These are phyloP conservation scores for Macropis europaea DNA, from an alignment of 2,888 invertebrate species.

Conservation along the genomic window DNA sequence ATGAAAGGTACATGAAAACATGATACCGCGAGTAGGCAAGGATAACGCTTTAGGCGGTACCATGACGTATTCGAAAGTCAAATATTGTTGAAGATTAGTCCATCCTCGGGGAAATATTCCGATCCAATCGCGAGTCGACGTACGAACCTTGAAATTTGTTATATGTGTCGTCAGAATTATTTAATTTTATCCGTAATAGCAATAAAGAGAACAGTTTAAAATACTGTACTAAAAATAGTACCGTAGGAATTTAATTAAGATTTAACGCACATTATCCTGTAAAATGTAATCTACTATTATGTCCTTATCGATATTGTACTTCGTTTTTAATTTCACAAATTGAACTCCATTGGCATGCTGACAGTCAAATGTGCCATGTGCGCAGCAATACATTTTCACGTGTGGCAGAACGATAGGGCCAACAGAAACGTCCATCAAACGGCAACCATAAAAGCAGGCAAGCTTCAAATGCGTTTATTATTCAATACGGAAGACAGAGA, in stretches of 20 bases:
- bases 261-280: not conserved
- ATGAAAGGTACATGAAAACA: not conserved
- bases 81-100: slow-evolving; percentile 1
- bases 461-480: not conserved
- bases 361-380: not conserved
- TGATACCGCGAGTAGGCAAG: not conserved
- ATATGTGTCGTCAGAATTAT: too few species aligned
- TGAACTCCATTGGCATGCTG: not conserved
- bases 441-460: not conserved
- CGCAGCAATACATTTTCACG: slow-evolving; percentile 10
- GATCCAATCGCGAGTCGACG: slow-evolving; percentile 17
- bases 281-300: not conserved
- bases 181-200: too few species aligned
- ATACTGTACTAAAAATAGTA: not conserved
- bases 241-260: not conserved
- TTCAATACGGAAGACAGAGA: not conserved
- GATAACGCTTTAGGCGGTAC: not conserved
- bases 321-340: slow-evolving; percentile 1
- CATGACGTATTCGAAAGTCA: slow-evolving; percentile 5
- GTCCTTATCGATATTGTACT: not conserved
- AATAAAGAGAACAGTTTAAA: not conserved
- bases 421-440: not conserved
- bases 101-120: slow-evolving; percentile 26
- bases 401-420: not conserved
- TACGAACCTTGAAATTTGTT: not conserved